Evolutionary conservation across 2,797 vertebrate species (phyloP), one percentile per base, ranked within the genome.

Genomic region (Thalassophryne amazonica): DNA sequence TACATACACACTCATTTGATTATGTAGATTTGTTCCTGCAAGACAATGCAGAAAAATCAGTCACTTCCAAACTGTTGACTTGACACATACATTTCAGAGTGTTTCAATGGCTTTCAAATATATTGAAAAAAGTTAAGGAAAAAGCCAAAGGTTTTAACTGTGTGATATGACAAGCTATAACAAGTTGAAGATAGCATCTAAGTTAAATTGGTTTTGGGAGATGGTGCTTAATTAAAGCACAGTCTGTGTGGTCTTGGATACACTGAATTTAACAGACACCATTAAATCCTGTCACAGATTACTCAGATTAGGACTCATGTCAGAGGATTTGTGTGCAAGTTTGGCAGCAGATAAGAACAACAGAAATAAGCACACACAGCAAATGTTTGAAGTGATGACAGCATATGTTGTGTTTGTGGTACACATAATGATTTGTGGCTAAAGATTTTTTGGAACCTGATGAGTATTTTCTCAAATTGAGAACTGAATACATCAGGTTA

Each of bases 281-380:
- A 15, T 27, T 74, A 54, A 72, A 68, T 65, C 64, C 56, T 32
- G 64, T 24, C 25, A 12, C 15, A 72, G 60, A 79, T 82, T 70
- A 33, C 50, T 24, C 16, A 39, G 76, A 78, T 80, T 69, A 71
- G 8, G 15, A 30, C 34, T 57, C 45, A 30, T 43, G 65, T 40
- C 48, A 32, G 31, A 37, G 68, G 70, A 64, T 68, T 71, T 54
- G 43, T 59, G 55, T 37, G 43, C 23, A 53, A 28, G 46, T 22
- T 34, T 21, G 63, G 32, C 39, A 15, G 32, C 7, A 68, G 70
- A 79, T 73, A 70, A 76, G 56, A 39, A n/a, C 0, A 58, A 66
- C 55, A 74, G 59, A 58, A 65, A 54, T 27, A 19, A 72, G 46
- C 50, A 68, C 57, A 45, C 16, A 12, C 62, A 36, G 59, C 47